Base-by-base conservation (phyloP, 2,113 vertebrate genomes). In the Oncorhynchus clarkii region DNA sequence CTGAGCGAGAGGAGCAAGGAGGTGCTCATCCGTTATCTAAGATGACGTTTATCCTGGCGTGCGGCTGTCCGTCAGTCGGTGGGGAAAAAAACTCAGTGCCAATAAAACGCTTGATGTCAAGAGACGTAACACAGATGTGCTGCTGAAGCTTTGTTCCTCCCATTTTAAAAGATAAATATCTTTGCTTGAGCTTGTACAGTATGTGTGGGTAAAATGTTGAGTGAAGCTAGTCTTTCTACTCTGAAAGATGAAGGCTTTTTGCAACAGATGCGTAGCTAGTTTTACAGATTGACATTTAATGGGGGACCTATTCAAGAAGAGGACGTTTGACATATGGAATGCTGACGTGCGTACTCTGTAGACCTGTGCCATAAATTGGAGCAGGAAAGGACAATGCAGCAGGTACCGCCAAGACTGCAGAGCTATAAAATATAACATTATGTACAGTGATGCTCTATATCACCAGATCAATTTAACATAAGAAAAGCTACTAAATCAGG, bases 11-110 rank as follows among this genome's bases (percentile, higher is more conserved):
- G 16, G 12, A 54, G 3, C 12, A 4, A 54, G 51, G 51, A 4
- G 51, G 51, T 2, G 51, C 51, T 54, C 16, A 62, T 60, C 74
- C 64, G 54, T 76, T 76, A 73, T 60, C 66, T 79, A 79, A 77
- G 12, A 39, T 80, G 64, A 39, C 49, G 29, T 59, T 70, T 59
- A 54, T 20, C 73, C n/a, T 29, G 59, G 13, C 12, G 9, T 9
- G 7, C 20, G 1, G 45, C 24, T 62, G 20, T 8, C 59, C 8
- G 27, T 76, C 22, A 60, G 27, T 64, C 14, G 18, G 67, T 49
- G 31, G 68, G 48, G 5, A 4, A n/a, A 27, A 14, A 54, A 20
- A 27, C 48, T 14, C 7, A 49, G 4, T 29, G n/a, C 70, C 70
- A 8, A 20, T 20, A 45, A 51, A 57, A n/a, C 22, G n/a, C 69